Base-by-base conservation (phyloP, 2,888 invertebrate genomes). In the Tricholauxania praeusta region DNA sequence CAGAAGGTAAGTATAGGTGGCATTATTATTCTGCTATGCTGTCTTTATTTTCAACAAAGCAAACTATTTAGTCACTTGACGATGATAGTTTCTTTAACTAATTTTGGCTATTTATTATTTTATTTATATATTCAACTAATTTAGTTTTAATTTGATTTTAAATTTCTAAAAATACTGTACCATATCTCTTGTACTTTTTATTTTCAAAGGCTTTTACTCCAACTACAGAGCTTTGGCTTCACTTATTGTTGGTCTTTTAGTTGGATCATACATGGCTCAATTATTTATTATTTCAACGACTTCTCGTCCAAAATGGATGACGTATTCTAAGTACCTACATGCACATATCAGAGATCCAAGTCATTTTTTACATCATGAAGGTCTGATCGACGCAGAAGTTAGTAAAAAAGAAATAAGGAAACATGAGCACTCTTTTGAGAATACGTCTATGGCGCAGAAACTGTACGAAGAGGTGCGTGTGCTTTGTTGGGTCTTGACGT, bases 401-500 rank as follows among this genome's bases (percentile, higher is more conserved):
- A 89, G 89, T 12, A 84, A 85, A 39, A 73, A 77, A 32, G 89
- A 89, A 76, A 84, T 89, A 4, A 89, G 88, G 6, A 79, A 79
- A 17, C 84, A 84, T 74, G 77, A 82, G 4, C 89, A 91, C 79
- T 89, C 88, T 74, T 90, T 91, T 79, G 94, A 94, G 81, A 93
- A 93, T 83, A 87, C 88, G 14, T 87, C 89, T 0, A 83, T 95
- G 12, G 96, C 96, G 0, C 90, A 92, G 78, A 90, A 91, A 76
- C 86, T 98, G 76, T 89, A 91, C 15, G 89, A 91, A 76, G 92
- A 93, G 80, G 94, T 99, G 47, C 90, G 95, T 68, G 93, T 99
- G 74, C 89, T 99, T 1, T 99, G 99, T 85, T 99, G 98, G 98
- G 90, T 99, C 55, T 96, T 99, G 96, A 99, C 99, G 0, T 94